A percentile compares a stretch with the other conserved stretches of the same genome.
Conservation (phyloP, 2,888 invertebrate species). For the Tolmerus cingulatus region DNA sequence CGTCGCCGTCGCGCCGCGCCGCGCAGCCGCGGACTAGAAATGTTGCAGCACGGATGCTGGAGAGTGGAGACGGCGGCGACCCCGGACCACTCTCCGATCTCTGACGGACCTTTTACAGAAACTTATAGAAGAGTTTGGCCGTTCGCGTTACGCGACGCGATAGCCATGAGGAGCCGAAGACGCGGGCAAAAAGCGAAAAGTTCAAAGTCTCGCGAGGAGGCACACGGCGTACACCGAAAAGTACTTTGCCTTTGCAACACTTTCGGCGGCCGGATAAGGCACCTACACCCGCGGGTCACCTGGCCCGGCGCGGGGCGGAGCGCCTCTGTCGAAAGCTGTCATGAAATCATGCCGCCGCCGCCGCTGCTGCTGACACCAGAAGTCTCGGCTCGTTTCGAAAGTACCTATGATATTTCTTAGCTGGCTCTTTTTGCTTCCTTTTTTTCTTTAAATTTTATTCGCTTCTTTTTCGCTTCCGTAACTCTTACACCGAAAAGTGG, state of each 20-base stretch:
- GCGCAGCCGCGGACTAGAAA: not conserved
- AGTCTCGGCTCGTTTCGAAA: not conserved
- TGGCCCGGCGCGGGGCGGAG: not conserved
- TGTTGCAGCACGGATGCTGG: not conserved
- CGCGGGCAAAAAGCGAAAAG: not conserved
- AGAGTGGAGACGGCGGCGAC: not conserved
- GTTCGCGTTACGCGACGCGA: not conserved
- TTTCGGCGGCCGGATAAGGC: constrained; percentile 10
- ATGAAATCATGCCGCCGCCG: not conserved
- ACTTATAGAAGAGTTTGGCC: not conserved
- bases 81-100: not conserved
- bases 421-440: not conserved
- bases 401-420: not conserved
- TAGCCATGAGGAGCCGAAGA: not conserved
- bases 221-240: not conserved
- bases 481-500: constrained; percentile 2
- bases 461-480: constrained; percentile 14
- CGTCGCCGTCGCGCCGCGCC: not conserved
- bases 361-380: not conserved
- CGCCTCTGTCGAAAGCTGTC: constrained; percentile 17
- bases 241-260: constrained; percentile 16
- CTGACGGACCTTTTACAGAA: not conserved
- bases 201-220: not conserved
- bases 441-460: not conserved
- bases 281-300: constrained; percentile 23